Percentiles rank a stretch among this genome's conserved stretches.
phyloP scores from a whole-genome alignment of 1,140 invertebrate species.

The Drosophila tsacasi region DNA sequence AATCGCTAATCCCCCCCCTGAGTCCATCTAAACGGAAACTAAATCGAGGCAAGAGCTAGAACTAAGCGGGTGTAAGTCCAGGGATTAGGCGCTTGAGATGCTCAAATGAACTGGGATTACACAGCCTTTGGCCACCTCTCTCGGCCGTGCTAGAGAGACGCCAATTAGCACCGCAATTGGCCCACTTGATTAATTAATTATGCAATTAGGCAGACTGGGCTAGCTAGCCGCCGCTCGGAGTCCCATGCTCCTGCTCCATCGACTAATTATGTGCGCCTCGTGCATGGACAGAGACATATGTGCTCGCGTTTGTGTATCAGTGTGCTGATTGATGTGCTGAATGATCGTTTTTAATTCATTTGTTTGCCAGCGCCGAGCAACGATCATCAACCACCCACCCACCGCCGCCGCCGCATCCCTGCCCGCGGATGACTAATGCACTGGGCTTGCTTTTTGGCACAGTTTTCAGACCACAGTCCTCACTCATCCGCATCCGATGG shows the following conservation, averaged over 20 bases:
- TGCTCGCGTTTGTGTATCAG: conserved; percentile 42
- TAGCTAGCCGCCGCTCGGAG: background rate
- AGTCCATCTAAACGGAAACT: conserved; percentile 28
- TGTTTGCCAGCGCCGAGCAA: conserved; percentile 35
- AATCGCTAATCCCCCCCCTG: conserved; percentile 35
- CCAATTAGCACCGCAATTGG: conserved; percentile 31
- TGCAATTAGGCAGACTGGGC: conserved; percentile 33
- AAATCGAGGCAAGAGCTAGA: conserved; percentile 22
- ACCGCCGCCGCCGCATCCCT: background rate
- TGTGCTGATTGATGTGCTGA: conserved; percentile 79
- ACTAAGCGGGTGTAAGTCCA: conserved; percentile 22
- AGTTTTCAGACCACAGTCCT: conserved; percentile 59
- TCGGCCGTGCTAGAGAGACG: no score
- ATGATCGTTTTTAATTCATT: conserved; percentile 80
- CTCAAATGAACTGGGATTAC: conserved; percentile 16
- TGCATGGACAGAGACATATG: conserved; percentile 21
- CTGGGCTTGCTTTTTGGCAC: conserved; percentile 73
- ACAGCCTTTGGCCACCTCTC: background rate
- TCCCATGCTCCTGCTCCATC: background rate
- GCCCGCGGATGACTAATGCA: conserved; percentile 54
- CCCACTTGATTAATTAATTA: conserved; percentile 51
- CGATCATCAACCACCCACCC: background rate
- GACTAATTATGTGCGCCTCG: conserved; percentile 13
- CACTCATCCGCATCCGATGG: conserved; percentile 64
- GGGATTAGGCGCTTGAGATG: conserved; percentile 16